Conservation (phyloP, 2,888 invertebrate species). For the Drosophila buzzatii region DNA sequence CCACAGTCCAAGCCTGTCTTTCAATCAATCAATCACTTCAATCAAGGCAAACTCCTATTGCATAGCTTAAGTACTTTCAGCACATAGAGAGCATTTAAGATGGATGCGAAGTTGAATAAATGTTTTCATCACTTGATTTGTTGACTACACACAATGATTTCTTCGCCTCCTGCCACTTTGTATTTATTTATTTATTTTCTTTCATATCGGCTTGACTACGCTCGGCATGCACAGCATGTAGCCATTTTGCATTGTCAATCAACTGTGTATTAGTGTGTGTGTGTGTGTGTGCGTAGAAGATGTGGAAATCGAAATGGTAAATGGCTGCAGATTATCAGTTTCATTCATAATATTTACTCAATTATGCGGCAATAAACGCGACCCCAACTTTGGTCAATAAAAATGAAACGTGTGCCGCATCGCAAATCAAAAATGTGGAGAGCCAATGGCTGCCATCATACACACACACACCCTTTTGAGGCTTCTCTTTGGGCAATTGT, state of each 20-base stretch:
- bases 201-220: constrained; percentile 2
- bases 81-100: constrained; percentile 3
- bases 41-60: background rate
- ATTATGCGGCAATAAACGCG: constrained; percentile 72
- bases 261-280: constrained; percentile 13
- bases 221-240: constrained; percentile 45
- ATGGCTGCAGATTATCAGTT: constrained; percentile 69
- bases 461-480: constrained; percentile 8
- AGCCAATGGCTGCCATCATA: constrained; percentile 1
- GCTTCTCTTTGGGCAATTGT: constrained; percentile 25
- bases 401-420: constrained; percentile 67
- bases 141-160: constrained; percentile 13
- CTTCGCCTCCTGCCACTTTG: background rate
- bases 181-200: background rate
- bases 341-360: constrained; percentile 73
- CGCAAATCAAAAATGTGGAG: constrained; percentile 51
- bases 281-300: background rate
- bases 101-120: constrained; percentile 14
- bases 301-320: constrained; percentile 59
- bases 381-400: constrained; percentile 69
- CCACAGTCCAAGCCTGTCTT: background rate
- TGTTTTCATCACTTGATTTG: constrained; percentile 30
- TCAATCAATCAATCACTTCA: background rate
- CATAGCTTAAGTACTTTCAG: background rate
- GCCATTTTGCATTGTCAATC: constrained; percentile 61